Percentiles rank a stretch among this genome's conserved stretches.
These are phyloP conservation scores for Pogonomyrmex californicus DNA, from an alignment of 1,140 invertebrate genomes.

Conservation along the genomic window DNA sequence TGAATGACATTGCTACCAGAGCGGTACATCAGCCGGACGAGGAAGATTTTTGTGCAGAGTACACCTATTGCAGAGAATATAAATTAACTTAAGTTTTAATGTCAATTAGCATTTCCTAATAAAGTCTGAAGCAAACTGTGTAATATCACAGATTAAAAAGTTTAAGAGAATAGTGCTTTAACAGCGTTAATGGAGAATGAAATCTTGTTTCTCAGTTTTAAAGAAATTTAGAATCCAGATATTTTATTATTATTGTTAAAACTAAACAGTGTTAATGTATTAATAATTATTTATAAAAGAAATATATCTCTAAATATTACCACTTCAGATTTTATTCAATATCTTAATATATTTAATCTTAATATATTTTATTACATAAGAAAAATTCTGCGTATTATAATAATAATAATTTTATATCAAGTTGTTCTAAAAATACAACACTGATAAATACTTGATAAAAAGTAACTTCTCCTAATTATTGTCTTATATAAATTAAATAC, in stretches of 20 bases:
- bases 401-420: background rate
- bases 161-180: background rate
- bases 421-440: background rate
- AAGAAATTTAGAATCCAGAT: background rate
- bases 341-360: background rate
- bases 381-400: background rate
- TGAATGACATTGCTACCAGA: slow-evolving; percentile 5
- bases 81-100: slow-evolving; percentile 21
- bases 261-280: background rate
- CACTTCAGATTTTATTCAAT: background rate
- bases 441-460: background rate
- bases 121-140: background rate
- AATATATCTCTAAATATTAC: background rate
- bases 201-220: background rate
- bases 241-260: background rate
- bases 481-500: background rate
- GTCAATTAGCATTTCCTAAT: slow-evolving; percentile 29
- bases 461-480: background rate
- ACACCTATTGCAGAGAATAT: background rate
- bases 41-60: slow-evolving; percentile 29
- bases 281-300: background rate
- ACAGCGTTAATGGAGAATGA: background rate
- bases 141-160: slow-evolving; percentile 22
- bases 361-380: background rate
- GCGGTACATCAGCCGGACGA: slow-evolving; percentile 5